Evolutionary conservation across 1,140 invertebrate species (phyloP).

Genomic region (Macrobrachium rosenbergii): DNA sequence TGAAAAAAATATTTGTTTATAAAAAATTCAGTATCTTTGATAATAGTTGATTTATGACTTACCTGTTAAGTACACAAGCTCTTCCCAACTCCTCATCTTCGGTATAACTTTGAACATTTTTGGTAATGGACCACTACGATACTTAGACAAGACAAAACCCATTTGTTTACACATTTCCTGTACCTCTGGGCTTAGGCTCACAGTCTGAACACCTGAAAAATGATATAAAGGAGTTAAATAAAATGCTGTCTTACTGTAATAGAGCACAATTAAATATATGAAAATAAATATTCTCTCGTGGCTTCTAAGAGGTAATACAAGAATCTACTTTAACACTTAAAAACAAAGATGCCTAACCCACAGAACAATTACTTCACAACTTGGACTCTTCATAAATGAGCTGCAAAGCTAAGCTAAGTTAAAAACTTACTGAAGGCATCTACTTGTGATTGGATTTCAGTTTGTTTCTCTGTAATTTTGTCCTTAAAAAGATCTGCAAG

Average conservation of each 20-base stretch:
- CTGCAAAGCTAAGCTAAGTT: slow-evolving; percentile 11
- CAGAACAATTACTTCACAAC: background rate
- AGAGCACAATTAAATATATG: slow-evolving; percentile 22
- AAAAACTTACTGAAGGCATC: slow-evolving; percentile 75
- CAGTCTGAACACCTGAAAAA: slow-evolving; percentile 76
- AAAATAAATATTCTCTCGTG: slow-evolving; percentile 24
- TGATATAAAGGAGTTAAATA: slow-evolving; percentile 4
- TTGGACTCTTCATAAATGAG: background rate
- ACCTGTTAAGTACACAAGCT: slow-evolving; percentile 88
- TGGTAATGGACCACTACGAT: slow-evolving; percentile 95
- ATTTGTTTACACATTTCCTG: slow-evolving; percentile 91
- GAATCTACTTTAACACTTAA: background rate
- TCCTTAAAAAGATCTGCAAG: slow-evolving; percentile 92
- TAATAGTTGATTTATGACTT: slow-evolving; percentile 7
- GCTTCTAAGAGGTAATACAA: too few relatives aligned
- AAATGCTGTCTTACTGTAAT: slow-evolving; percentile 24
- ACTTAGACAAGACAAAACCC: slow-evolving; percentile 85
- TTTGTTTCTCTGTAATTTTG: slow-evolving; percentile 93
- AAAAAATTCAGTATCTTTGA: too few relatives aligned
- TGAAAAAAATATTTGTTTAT: background rate
- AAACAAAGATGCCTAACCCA: background rate
- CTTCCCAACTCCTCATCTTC: slow-evolving; percentile 95
- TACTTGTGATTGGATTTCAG: slow-evolving; percentile 88
- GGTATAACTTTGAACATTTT: slow-evolving; percentile 99
- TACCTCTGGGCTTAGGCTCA: slow-evolving; percentile 82